phyloP scores from a whole-genome alignment of 2,888 invertebrate genomes.

The Lacanobia oleracea region DNA sequence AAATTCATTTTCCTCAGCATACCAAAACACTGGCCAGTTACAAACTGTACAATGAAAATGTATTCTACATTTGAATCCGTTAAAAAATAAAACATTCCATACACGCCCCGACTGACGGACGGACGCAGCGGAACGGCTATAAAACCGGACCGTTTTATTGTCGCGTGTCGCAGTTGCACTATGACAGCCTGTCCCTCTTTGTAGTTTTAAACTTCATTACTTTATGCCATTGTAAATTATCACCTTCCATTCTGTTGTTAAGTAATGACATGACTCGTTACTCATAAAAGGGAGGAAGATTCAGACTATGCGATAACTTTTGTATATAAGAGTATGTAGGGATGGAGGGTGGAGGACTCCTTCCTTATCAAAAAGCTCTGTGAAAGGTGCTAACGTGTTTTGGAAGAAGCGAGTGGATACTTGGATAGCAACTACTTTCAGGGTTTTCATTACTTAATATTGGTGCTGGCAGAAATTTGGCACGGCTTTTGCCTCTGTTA shows the following conservation, averaged over 20 bases:
- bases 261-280: constrained; percentile 19
- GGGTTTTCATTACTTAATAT: neutral
- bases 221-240: constrained; percentile 51
- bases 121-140: constrained; percentile 35
- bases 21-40: constrained; percentile 37
- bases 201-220: constrained; percentile 51
- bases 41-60: constrained; percentile 35
- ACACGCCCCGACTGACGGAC: constrained; percentile 47
- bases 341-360: neutral
- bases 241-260: constrained; percentile 33
- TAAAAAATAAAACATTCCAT: constrained; percentile 63
- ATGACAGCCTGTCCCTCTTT: constrained; percentile 37
- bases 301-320: neutral
- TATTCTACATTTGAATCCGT: constrained; percentile 37
- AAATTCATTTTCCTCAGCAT: constrained; percentile 2
- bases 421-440: too few relatives aligned
- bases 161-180: constrained; percentile 53
- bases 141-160: constrained; percentile 57
- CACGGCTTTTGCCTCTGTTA: neutral
- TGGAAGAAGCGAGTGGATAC: too few relatives aligned
- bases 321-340: too few relatives aligned
- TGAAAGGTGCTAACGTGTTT: neutral
- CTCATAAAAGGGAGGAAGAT: neutral
- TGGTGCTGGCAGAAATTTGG: neutral
- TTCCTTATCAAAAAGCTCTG: neutral